Percentiles rank a stretch among this genome's conserved stretches.
phyloP scores from a whole-genome alignment of 1,140 invertebrate species.

The Tribolium madens region DNA sequence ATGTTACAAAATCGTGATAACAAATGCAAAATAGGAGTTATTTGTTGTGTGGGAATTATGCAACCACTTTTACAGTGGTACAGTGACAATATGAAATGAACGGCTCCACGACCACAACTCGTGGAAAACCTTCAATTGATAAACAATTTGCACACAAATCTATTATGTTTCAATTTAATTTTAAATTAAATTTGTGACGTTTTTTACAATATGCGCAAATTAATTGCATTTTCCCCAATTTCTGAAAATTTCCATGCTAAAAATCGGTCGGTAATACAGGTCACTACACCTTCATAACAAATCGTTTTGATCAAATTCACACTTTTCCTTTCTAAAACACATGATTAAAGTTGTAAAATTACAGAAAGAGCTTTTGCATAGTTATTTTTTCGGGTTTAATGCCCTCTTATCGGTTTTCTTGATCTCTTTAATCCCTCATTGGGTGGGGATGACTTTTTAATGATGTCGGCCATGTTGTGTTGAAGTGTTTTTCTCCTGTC shows the following conservation, averaged over 20 bases:
- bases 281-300: background rate
- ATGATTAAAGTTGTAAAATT: background rate
- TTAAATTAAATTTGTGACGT: no score
- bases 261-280: background rate
- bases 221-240: background rate
- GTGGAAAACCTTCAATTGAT: no score
- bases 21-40: no score
- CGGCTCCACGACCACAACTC: no score
- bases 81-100: no score
- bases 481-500: slow-evolving; percentile 59
- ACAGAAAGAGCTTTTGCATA: background rate
- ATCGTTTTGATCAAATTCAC: background rate
- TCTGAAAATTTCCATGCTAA: background rate
- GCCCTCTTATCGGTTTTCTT: background rate
- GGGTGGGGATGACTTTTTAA: slow-evolving; percentile 55
- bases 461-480: slow-evolving; percentile 61
- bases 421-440: background rate
- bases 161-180: no score
- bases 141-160: no score
- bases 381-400: background rate
- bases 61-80: no score
- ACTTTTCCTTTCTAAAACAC: no score
- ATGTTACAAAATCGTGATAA: no score
- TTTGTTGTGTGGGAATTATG: no score
- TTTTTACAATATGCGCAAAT: background rate